A percentile compares a stretch with the other conserved stretches of the same genome.
These are phyloP conservation scores for Lithobates sylvaticus DNA, from an alignment of 2,797 vertebrate species.

Conservation along the genomic window DNA sequence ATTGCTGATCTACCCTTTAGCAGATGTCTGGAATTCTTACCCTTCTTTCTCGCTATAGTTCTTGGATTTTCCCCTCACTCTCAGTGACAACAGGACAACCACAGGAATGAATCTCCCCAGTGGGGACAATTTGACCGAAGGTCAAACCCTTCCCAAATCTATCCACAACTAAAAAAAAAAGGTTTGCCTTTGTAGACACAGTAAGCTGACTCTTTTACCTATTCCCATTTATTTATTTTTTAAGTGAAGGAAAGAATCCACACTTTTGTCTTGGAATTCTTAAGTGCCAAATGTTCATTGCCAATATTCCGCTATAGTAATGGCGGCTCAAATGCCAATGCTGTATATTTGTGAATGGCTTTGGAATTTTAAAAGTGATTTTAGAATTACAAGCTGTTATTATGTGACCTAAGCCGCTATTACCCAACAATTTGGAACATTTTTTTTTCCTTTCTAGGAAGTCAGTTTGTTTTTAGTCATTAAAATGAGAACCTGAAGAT, in stretches of 20 bases:
- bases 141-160: background rate
- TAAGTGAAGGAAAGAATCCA: background rate
- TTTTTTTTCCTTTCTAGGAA: constrained; percentile 58
- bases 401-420: constrained; percentile 55
- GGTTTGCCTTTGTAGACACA: background rate
- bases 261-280: background rate
- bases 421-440: background rate
- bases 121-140: too few relatives aligned
- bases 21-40: too few relatives aligned
- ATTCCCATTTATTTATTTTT: background rate
- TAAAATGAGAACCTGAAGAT: constrained; percentile 26
- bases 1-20: too few relatives aligned
- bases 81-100: too few relatives aligned
- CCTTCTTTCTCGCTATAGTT: too few relatives aligned
- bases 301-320: constrained; percentile 46
- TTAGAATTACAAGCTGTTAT: constrained; percentile 48
- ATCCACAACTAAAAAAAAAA: background rate
- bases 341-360: constrained; percentile 44
- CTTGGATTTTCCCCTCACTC: too few relatives aligned
- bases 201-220: background rate
- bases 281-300: constrained; percentile 3
- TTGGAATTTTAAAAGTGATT: constrained; percentile 27
- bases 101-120: too few relatives aligned
- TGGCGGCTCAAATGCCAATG: background rate
- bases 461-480: constrained; percentile 42